Evolutionary conservation across 2,797 vertebrate genomes (phyloP).

Genomic region (Cygnus olor): DNA sequence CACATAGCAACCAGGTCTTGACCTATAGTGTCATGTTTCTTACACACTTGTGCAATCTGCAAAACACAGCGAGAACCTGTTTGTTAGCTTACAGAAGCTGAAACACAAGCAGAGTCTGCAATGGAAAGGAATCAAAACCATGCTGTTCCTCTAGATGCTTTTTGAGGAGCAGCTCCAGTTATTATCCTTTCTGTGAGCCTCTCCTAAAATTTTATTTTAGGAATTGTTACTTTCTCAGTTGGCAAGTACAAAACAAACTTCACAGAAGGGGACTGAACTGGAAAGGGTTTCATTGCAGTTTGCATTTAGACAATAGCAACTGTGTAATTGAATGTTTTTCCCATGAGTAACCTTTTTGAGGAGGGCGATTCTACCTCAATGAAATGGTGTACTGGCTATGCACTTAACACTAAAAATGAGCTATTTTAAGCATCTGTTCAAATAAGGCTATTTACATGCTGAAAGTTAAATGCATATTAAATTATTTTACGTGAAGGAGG

Average conservation of each 20-base stretch:
- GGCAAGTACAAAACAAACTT: not conserved
- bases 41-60: constrained; percentile 89
- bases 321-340: not conserved
- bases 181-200: not conserved
- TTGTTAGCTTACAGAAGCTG: not conserved
- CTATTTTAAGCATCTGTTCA: not conserved
- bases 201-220: not conserved
- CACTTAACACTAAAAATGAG: not conserved
- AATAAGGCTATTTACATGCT: not conserved
- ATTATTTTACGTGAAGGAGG: not conserved
- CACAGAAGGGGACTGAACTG: not conserved
- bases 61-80: not conserved
- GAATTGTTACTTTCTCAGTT: not conserved
- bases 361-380: not conserved
- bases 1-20: constrained; percentile 99
- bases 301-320: not conserved
- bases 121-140: not conserved
- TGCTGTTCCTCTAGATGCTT: rapidly evolving
- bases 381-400: not conserved
- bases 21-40: constrained; percentile 86
- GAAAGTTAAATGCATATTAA: not conserved
- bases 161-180: not conserved
- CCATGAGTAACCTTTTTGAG: not conserved
- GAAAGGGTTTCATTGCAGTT: not conserved
- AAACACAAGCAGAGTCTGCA: not conserved